A percentile compares a stretch with the other conserved stretches of the same genome.
phyloP scores from a whole-genome alignment of 1,140 invertebrate species.

The Aradophagus sp. region DNA sequence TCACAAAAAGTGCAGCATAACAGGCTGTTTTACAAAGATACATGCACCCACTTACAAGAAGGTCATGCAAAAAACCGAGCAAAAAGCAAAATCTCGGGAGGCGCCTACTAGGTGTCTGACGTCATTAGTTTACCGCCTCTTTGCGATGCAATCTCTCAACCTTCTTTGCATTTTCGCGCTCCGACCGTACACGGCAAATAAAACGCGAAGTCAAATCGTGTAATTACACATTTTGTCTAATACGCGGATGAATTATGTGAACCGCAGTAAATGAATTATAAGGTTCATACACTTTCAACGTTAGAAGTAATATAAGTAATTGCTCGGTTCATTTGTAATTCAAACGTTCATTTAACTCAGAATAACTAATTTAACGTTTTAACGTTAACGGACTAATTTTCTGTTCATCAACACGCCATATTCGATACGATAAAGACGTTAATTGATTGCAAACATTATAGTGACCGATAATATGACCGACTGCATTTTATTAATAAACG shows the following conservation, averaged over 20 bases:
- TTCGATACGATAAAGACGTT: constrained; percentile 15
- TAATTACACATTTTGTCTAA: constrained; percentile 7
- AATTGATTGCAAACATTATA: too few species aligned
- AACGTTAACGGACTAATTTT: constrained; percentile 28
- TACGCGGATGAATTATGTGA: too few species aligned
- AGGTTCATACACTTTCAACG: constrained; percentile 10
- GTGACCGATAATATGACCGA: too few species aligned
- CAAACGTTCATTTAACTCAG: constrained; percentile 32
- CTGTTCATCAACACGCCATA: constrained; percentile 27
- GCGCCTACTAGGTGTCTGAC: constrained; percentile 43
- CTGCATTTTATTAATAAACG: too few species aligned
- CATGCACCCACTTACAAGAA: constrained; percentile 61
- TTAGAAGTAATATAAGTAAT: constrained; percentile 24
- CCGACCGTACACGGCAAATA: too few species aligned
- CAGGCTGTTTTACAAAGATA: constrained; percentile 61
- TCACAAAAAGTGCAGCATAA: constrained; percentile 61
- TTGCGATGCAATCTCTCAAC: constrained; percentile 30
- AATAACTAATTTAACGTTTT: constrained; percentile 41
- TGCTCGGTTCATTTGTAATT: constrained; percentile 30
- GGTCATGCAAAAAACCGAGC: constrained; percentile 51
- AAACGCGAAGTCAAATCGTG: neutral
- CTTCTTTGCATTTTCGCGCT: constrained; percentile 12
- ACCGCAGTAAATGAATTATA: constrained; percentile 3
- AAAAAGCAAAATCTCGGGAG: constrained; percentile 56
- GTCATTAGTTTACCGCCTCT: constrained; percentile 35